These are phyloP conservation scores for Cyanocitta stelleri DNA, from an alignment of 2,113 vertebrate species.

Conservation along the genomic window DNA sequence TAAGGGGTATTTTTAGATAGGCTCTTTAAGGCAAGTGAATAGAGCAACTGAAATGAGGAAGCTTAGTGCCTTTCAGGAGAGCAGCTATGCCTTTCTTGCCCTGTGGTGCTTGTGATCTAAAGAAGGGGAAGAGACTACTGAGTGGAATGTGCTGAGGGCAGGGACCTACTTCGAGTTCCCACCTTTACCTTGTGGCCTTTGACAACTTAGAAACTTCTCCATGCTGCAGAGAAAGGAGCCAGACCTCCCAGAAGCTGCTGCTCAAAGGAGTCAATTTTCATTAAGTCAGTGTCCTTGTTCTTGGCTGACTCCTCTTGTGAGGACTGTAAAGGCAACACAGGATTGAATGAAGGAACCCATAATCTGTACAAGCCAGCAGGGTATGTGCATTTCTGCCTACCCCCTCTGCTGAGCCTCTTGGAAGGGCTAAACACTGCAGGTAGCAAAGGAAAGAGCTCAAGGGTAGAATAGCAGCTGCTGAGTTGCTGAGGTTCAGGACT, in stretches of 20 bases:
- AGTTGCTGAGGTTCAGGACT: neutral
- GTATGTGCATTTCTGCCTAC: neutral
- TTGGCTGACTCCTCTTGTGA: neutral
- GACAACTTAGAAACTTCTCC: neutral
- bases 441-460: neutral
- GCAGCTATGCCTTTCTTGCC: neutral
- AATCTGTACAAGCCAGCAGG: neutral
- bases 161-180: neutral
- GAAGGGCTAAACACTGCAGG: neutral
- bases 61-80: neutral
- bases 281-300: neutral
- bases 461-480: neutral
- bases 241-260: neutral
- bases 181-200: neutral
- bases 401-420: neutral
- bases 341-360: neutral
- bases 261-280: neutral
- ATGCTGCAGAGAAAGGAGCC: neutral
- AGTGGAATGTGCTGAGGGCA: neutral
- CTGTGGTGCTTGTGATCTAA: neutral
- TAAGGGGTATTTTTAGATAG: neutral
- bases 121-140: neutral
- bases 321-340: neutral
- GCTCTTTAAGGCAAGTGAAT: neutral
- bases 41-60: neutral